phyloP scores from a whole-genome alignment of 53 echinoderm and acorn worm species.

The Stichopus horrens region DNA sequence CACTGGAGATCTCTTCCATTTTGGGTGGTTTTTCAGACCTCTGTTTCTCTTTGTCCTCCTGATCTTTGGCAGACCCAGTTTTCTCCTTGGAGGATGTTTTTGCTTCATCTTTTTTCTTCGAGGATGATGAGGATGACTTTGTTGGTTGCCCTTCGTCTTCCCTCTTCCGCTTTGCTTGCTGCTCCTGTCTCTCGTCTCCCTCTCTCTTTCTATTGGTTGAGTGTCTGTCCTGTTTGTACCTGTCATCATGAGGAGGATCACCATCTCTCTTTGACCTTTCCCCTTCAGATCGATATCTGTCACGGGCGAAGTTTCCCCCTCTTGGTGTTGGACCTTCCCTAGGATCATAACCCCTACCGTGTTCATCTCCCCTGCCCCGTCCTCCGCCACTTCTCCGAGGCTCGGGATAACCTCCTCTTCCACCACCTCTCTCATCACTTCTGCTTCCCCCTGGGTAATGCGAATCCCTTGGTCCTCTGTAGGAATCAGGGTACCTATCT shows the following conservation, averaged over 20 bases:
- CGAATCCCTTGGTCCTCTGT: slow-evolving; percentile 49
- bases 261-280: slow-evolving; percentile 14
- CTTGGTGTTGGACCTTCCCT: slow-evolving; percentile 29
- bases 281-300: slow-evolving; percentile 17
- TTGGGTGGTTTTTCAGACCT: slow-evolving; percentile 25
- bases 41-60: background rate
- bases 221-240: slow-evolving; percentile 12
- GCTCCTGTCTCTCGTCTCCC: slow-evolving; percentile 45
- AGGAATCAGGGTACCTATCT: slow-evolving; percentile 40
- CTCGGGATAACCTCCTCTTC: slow-evolving; percentile 15
- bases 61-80: background rate
- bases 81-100: slow-evolving; percentile 30
- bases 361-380: background rate
- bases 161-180: slow-evolving; percentile 40
- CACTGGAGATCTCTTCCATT: slow-evolving; percentile 47
- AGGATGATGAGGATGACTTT: background rate
- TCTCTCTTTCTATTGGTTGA: slow-evolving; percentile 36
- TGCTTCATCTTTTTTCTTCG: slow-evolving; percentile 21
- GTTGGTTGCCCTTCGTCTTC: slow-evolving; percentile 46
- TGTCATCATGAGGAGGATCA: slow-evolving; percentile 10
- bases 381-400: slow-evolving; percentile 17
- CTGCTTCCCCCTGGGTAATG: slow-evolving; percentile 43
- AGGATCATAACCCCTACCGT: slow-evolving; percentile 2
- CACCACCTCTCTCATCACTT: slow-evolving; percentile 71
- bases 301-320: slow-evolving; percentile 1